Conservation (phyloP, 1,140 invertebrate genomes). For the Nasonia longicornis region DNA sequence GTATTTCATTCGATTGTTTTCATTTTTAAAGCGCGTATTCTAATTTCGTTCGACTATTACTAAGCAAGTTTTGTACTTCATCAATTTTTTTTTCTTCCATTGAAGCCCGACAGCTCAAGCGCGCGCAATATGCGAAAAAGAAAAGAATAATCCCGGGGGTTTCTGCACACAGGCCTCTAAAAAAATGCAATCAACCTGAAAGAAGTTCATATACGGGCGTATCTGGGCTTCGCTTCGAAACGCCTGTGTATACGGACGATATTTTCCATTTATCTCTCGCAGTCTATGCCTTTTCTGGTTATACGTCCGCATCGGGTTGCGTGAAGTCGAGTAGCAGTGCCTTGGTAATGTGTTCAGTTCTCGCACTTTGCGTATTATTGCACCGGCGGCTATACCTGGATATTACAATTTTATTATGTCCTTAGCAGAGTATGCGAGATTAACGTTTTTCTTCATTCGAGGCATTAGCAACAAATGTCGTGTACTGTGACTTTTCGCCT, state of each 20-base stretch:
- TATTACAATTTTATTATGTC: too few species aligned
- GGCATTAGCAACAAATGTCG: too few species aligned
- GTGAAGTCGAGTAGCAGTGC: background rate
- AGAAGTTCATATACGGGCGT: conserved; percentile 8
- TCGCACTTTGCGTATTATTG: too few species aligned
- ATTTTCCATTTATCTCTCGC: background rate
- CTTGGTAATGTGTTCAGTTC: background rate
- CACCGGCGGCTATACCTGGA: too few species aligned
- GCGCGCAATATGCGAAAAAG: background rate
- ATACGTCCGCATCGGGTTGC: too few species aligned
- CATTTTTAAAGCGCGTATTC: too few species aligned
- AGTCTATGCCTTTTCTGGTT: background rate
- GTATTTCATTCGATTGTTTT: too few species aligned
- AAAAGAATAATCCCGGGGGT: background rate
- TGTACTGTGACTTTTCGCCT: too few species aligned
- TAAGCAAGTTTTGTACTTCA: too few species aligned
- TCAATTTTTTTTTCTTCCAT: background rate
- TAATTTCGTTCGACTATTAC: too few species aligned
- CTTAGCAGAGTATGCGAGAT: too few species aligned
- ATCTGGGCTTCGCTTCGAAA: background rate
- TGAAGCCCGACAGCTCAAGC: background rate
- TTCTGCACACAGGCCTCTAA: background rate
- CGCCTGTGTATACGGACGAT: background rate
- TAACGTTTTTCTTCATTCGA: too few species aligned
- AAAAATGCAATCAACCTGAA: conserved; percentile 7